Evolutionary conservation across 2,888 invertebrate species (phyloP).

Genomic region (Eupithecia vulgata): DNA sequence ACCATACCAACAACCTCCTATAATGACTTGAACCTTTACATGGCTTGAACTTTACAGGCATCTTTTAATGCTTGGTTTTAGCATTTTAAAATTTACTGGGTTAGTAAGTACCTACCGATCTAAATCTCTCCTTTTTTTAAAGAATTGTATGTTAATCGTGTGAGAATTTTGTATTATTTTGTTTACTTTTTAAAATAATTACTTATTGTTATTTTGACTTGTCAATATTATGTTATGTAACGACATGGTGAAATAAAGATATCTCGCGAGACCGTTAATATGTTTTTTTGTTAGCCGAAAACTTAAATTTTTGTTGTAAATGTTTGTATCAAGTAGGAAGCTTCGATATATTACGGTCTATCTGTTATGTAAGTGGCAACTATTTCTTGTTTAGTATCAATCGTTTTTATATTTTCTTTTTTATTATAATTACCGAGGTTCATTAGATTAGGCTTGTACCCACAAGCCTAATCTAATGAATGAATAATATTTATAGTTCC

Average conservation of each 20-base stretch:
- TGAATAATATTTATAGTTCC: not conserved
- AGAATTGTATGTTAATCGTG: not conserved
- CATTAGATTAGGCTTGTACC: no score
- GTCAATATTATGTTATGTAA: no score
- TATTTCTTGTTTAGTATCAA: not conserved
- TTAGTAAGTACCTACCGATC: not conserved
- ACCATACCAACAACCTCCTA: not conserved
- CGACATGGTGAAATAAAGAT: no score
- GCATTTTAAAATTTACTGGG: not conserved
- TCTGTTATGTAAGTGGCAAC: not conserved
- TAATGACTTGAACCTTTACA: not conserved
- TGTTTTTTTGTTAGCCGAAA: not conserved
- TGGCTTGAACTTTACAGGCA: not conserved
- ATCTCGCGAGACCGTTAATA: not conserved
- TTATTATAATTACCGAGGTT: not conserved
- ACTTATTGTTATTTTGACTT: no score
- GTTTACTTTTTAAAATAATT: no score
- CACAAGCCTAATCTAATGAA: no score
- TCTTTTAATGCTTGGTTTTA: not conserved
- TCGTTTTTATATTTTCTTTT: not conserved
- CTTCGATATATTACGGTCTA: not conserved
- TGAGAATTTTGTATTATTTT: no score
- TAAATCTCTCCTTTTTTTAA: not conserved
- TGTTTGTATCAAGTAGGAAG: not conserved
- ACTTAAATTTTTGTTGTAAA: not conserved